phyloP scores from a whole-genome alignment of 2,888 invertebrate genomes.

The Apomyelois bistriatella region DNA sequence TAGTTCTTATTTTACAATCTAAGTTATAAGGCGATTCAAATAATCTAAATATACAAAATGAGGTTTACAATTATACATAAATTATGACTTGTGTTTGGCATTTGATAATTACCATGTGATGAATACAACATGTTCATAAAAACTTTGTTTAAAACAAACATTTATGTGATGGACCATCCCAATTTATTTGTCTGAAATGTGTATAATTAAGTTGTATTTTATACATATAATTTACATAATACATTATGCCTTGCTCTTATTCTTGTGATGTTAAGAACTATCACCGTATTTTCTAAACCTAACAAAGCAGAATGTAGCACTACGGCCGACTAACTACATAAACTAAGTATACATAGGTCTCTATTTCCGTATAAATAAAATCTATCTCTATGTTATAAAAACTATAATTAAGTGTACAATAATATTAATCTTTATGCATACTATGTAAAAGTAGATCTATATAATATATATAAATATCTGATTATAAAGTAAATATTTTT shows the following conservation, averaged over 20 bases:
- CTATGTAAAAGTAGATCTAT: slow-evolving; percentile 76
- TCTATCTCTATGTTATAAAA: slow-evolving; percentile 71
- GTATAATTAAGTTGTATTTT: slow-evolving; percentile 12
- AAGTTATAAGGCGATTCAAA: slow-evolving; percentile 66
- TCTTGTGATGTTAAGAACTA: slow-evolving; percentile 49
- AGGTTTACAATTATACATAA: slow-evolving; percentile 57
- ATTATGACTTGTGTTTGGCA: slow-evolving; percentile 67
- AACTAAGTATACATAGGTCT: slow-evolving; percentile 61
- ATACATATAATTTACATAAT: slow-evolving; percentile 57
- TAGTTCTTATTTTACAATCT: slow-evolving; percentile 48
- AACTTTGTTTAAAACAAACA: background rate
- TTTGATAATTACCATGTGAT: slow-evolving; percentile 50
- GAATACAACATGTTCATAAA: slow-evolving; percentile 25
- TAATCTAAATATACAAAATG: slow-evolving; percentile 65
- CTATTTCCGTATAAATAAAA: slow-evolving; percentile 68
- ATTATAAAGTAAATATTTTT: slow-evolving; percentile 77
- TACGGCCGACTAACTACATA: slow-evolving; percentile 44
- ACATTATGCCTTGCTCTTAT: slow-evolving; percentile 68
- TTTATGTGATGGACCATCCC: background rate
- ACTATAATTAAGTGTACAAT: slow-evolving; percentile 72
- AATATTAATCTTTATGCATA: slow-evolving; percentile 71
- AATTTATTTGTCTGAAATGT: slow-evolving; percentile 3
- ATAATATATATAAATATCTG: slow-evolving; percentile 65
- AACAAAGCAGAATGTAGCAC: slow-evolving; percentile 64
- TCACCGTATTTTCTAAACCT: slow-evolving; percentile 55